A percentile compares a stretch with the other conserved stretches of the same genome.
These are phyloP conservation scores for Symphodus melops DNA, from an alignment of 2,113 vertebrate genomes.

Conservation along the genomic window DNA sequence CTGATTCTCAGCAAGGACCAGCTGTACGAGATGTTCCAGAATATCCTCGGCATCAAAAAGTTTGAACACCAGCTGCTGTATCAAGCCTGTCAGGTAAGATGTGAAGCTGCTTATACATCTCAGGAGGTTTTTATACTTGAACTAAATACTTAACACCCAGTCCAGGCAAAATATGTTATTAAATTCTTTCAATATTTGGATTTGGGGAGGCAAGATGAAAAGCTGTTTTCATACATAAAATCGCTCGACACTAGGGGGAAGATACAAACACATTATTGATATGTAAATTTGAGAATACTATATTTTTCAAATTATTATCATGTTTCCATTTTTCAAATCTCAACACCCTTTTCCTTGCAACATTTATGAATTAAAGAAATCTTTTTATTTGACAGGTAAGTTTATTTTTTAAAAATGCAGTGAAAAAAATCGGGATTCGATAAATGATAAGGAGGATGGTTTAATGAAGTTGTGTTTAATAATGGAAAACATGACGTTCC, in stretches of 20 bases:
- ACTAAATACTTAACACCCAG: not conserved
- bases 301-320: too few relatives aligned
- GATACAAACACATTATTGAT: not conserved
- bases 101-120: not conserved
- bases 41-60: conserved; percentile 98
- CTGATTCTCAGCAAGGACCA: conserved; percentile 99
- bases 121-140: not conserved
- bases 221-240: not conserved
- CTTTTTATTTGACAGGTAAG: not conserved
- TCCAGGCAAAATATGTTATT: too few relatives aligned
- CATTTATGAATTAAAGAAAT: not conserved
- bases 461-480: too few relatives aligned
- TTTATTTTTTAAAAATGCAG: too few relatives aligned
- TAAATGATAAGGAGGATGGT: too few relatives aligned
- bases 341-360: not conserved
- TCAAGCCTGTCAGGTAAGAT: conserved; percentile 96
- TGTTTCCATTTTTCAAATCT: not conserved
- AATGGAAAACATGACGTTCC: too few relatives aligned
- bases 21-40: conserved; percentile 99
- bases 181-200: not conserved
- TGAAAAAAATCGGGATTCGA: too few relatives aligned
- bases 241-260: not conserved
- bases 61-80: conserved; percentile 99
- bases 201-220: not conserved
- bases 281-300: not conserved